Conservation (phyloP, 2,113 vertebrate species). For the Gymnorhina tibicen region DNA sequence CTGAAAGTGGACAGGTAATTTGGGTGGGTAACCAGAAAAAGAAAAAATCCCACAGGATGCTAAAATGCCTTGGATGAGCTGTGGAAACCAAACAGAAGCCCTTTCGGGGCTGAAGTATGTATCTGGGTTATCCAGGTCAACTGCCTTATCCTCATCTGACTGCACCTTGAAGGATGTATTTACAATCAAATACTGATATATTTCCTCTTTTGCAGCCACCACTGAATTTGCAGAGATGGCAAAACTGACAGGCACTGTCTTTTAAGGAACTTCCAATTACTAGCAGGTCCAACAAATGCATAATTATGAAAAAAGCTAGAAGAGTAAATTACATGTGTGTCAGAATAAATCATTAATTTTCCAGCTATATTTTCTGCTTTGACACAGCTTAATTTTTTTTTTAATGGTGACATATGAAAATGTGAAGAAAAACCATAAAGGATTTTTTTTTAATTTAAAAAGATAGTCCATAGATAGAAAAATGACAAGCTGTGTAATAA, state of each 20-base stretch:
- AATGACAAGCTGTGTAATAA: slow-evolving; percentile 54
- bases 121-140: not conserved
- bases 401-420: not conserved
- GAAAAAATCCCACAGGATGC: not conserved
- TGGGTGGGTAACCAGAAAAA: not conserved
- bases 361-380: slow-evolving; percentile 23
- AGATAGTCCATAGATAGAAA: not conserved
- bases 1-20: not conserved
- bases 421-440: not conserved
- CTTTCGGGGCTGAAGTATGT: not conserved
- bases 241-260: not conserved
- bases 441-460: not conserved
- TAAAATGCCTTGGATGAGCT: not conserved
- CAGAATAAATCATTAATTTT: slow-evolving; percentile 42
- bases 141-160: not conserved
- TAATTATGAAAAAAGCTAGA: slow-evolving; percentile 3
- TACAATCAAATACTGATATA: not conserved
- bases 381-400: not conserved
- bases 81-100: not conserved
- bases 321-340: slow-evolving; percentile 39
- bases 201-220: not conserved
- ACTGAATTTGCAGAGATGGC: not conserved
- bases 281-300: slow-evolving; percentile 35
- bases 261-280: slow-evolving; percentile 13
- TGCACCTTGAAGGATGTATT: not conserved